Base-by-base conservation (phyloP, 2,113 vertebrate genomes). In the Syngnathus typhle region DNA sequence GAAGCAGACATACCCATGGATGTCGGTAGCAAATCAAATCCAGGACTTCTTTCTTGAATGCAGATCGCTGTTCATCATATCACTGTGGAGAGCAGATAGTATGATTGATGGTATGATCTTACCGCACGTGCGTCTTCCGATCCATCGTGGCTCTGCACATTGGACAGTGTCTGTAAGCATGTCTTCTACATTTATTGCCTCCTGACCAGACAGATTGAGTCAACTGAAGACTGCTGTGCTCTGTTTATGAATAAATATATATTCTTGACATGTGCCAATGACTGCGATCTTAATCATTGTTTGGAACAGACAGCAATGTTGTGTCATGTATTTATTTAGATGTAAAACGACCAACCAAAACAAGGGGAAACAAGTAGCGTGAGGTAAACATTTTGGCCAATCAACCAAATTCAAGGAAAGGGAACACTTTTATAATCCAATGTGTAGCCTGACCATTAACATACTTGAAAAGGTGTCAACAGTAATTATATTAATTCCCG, bases 231-330 rank as follows among this genome's bases (percentile, higher is more conserved):
- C 76, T 75, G 41, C 60, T 85, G 83, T 84, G 54, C 59, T 72
- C 65, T 52, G 76, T 83, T 84, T 78, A 80, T 83, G 74, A 88
- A 89, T 88, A 88, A 84, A 88, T 73, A 72, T 82, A 69, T 84
- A 80, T 86, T 85, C 81, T 86, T 86, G 67, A 85, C 70, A 79
- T 69, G 52, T 65, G 60, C 60, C 63, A 64, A 69, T 37, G 71
- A n/a, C 58, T 73, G 18, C 52, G 9, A 62, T 62, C 36, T 43
- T 44, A 27, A 46, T 23, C n/a, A 19, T 15, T 32, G 27, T 32
- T 32, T 32, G 3, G 27, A 32, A 32, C 27, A 32, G 27, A 32
- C 27, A 32, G 27, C 27, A 32, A 32, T 32, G 27, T 32, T 32
- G 2, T 3, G 27, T 32, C 27, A 32, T 32, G 27, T 32, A 32